These are phyloP conservation scores for Drosophila hydei DNA, from an alignment of 1,140 invertebrate genomes.

Conservation along the genomic window DNA sequence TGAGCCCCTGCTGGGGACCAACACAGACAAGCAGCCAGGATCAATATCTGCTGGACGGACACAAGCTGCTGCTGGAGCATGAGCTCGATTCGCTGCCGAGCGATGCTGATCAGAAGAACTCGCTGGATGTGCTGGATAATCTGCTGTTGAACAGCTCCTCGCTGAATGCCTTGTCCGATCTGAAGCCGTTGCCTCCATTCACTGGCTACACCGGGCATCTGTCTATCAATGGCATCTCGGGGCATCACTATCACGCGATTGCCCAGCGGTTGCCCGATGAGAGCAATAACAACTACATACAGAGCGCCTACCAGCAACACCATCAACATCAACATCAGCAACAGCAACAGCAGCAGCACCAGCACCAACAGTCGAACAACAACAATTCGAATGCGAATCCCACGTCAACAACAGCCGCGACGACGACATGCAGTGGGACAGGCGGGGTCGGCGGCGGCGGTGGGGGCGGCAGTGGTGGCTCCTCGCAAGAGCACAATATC, in stretches of 20 bases:
- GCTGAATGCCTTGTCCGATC: conserved; percentile 88
- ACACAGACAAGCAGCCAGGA: conserved; percentile 81
- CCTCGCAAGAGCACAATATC: conserved; percentile 86
- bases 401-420: conserved; percentile 68
- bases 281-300: conserved; percentile 88
- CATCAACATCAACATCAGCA: conserved; percentile 35
- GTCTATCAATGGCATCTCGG: conserved; percentile 92
- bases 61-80: conserved; percentile 82
- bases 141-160: conserved; percentile 86
- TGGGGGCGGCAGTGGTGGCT: conserved; percentile 35
- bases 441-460: conserved; percentile 29
- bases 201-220: conserved; percentile 92
- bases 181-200: conserved; percentile 94
- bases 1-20: conserved; percentile 84
- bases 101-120: conserved; percentile 85
- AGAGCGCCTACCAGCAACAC: conserved; percentile 85
- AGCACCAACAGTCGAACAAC: conserved; percentile 59
- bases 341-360: conserved; percentile 39
- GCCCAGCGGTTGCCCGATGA: conserved; percentile 88
- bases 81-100: conserved; percentile 82
- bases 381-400: conserved; percentile 70
- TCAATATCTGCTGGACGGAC: conserved; percentile 83
- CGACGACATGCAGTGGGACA: conserved; percentile 43
- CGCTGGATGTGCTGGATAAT: conserved; percentile 87
- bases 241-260: conserved; percentile 94